phyloP scores from a whole-genome alignment of 2,113 vertebrate genomes.

The Raphicerus campestris region DNA sequence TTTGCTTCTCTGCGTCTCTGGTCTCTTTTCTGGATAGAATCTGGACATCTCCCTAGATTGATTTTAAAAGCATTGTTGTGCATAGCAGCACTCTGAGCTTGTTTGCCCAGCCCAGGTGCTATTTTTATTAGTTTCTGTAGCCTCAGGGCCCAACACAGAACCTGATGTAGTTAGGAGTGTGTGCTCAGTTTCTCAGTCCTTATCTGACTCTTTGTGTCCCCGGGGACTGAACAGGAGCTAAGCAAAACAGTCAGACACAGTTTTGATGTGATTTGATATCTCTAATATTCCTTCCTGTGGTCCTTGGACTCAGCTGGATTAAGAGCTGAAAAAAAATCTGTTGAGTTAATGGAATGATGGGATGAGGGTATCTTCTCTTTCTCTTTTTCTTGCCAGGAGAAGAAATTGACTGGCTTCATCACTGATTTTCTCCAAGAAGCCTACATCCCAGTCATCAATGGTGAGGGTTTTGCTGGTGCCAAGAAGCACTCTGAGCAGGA shows the following conservation, averaged over 20 bases:
- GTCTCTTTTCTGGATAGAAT: background rate
- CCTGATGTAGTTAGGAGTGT: background rate
- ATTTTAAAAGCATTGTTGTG: background rate
- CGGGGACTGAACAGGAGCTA: background rate
- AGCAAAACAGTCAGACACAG: background rate
- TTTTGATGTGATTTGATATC: background rate
- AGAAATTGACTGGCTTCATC: slow-evolving; percentile 31
- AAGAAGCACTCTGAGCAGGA: background rate
- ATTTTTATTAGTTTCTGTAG: background rate
- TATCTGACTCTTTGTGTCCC: background rate
- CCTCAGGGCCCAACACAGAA: background rate
- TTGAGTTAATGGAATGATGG: background rate
- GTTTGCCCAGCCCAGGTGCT: background rate
- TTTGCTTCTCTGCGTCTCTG: background rate
- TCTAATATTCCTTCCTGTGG: background rate
- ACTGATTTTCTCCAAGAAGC: slow-evolving; percentile 10
- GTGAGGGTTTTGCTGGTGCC: slow-evolving; percentile 54
- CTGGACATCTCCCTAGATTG: background rate
- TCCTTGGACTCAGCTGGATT: background rate
- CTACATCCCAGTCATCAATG: slow-evolving; percentile 56
- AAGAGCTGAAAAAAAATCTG: background rate
- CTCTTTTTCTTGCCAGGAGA: slow-evolving; percentile 47
- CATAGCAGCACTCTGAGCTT: background rate
- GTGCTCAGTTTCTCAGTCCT: background rate
- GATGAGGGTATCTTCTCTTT: background rate